phyloP scores from a whole-genome alignment of 2,113 vertebrate genomes.

The Tragelaphus scriptus region DNA sequence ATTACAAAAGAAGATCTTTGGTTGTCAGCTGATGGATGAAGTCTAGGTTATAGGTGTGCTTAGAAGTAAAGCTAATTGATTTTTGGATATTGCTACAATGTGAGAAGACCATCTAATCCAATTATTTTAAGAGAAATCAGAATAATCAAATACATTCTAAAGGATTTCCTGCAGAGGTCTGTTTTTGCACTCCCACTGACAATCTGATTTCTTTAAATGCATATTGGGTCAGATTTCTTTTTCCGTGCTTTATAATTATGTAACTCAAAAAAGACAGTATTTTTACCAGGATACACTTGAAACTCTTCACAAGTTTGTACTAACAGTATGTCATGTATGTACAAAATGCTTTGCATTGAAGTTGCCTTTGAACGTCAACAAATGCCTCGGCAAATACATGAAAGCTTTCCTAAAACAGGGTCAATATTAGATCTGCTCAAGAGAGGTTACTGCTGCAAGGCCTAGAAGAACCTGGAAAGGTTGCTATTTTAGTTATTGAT shows the following conservation, averaged over 20 bases:
- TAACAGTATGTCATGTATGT: neutral
- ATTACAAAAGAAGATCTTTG: neutral
- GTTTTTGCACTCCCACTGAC: neutral
- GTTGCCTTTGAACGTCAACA: conserved; percentile 46
- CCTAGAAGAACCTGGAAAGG: neutral
- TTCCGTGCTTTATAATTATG: conserved; percentile 1
- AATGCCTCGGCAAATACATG: neutral
- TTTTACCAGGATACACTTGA: conserved; percentile 23
- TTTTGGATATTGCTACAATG: neutral
- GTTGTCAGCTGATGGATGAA: neutral
- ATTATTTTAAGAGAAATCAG: neutral
- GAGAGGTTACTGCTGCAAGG: neutral
- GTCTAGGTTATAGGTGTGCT: neutral
- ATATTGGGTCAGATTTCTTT: conserved; percentile 17
- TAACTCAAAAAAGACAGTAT: conserved; percentile 10
- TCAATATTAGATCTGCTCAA: conserved; percentile 13
- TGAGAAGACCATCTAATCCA: neutral
- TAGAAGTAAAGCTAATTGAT: neutral
- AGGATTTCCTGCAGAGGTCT: conserved; percentile 10
- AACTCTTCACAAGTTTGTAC: neutral
- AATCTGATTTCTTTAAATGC: neutral
- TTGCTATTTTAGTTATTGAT: neutral
- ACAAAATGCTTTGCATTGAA: conserved; percentile 14
- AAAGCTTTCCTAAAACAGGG: conserved; percentile 1
- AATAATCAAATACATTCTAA: neutral